Base-by-base conservation (phyloP, 1,140 invertebrate species). In the Atta texana region DNA sequence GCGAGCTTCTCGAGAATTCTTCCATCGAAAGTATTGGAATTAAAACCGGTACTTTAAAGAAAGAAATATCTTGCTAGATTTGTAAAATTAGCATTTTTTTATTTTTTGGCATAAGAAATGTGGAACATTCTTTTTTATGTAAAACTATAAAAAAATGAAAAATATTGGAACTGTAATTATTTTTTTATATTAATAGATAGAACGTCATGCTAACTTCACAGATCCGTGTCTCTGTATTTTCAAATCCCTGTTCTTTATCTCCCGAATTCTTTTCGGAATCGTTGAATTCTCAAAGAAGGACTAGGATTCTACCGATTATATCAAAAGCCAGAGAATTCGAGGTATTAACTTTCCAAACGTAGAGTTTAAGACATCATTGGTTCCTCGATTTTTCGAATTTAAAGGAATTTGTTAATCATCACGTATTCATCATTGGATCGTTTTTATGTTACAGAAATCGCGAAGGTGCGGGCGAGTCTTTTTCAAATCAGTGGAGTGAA, bases 401-500 rank as follows among this genome's bases (percentile, higher is more conserved):
- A 8, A 0, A 34, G 16, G 28, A 31, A 55, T n/a, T 18, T 31
- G 18, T 74, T 4, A 28, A 24, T 12, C 3, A 2, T 71, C 64
- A n/a, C 3, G 21, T 18, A 61, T 10, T 76, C 4, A 76, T 61
- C 8, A 55, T 16, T 66, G 44, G 14, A 53, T 81, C 3, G 93
- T 95, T 92, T 94, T 96, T 96, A 94, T 95, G 94, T 98, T 98
- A 77, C 97, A 99, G 99, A 99, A 98, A 99, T 99, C 92, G 98
- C 98, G 94, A 98, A 98, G 97, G 99, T 99, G 77, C 97, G 99
- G 93, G 97, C 98, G 87, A 98, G 98, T 95, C 96, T 99, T 94
- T 99, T 99, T 96, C 99, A 99, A 97, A 98, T 99, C 95, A 99
- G 99, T 96, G 98, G 98, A 85, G 97, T 98, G 44, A 98, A 98